Conservation (phyloP, 2,113 vertebrate genomes). For the Typhlomys cinereus region DNA sequence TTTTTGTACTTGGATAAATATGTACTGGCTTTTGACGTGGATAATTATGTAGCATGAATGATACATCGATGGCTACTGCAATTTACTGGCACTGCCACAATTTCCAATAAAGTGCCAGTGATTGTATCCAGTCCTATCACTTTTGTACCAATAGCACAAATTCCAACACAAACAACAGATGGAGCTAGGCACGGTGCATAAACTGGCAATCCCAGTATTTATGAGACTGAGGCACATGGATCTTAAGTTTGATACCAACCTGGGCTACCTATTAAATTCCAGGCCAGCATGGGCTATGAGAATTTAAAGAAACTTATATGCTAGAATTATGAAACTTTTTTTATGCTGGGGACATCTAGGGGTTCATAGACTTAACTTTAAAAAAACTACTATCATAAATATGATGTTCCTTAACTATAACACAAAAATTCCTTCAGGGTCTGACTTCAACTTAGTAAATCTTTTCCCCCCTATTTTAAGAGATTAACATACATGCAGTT, state of each 20-base stretch:
- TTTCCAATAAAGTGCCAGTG: not conserved
- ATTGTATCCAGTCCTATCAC: not conserved
- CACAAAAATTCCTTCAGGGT: not conserved
- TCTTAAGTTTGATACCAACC: not conserved
- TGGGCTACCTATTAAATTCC: not conserved
- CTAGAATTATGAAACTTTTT: not conserved
- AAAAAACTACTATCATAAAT: not conserved
- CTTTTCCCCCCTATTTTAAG: not conserved
- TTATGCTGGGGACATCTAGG: not conserved
- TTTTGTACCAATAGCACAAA: not conserved
- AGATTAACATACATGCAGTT: not conserved
- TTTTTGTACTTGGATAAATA: not conserved
- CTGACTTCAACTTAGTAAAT: not conserved
- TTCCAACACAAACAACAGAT: not conserved
- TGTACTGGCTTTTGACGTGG: not conserved
- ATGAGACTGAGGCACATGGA: too few relatives aligned
- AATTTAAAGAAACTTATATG: not conserved
- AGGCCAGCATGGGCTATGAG: not conserved
- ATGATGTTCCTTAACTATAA: not conserved
- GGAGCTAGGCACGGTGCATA: not conserved
- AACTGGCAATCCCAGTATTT: not conserved
- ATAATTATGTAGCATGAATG: not conserved
- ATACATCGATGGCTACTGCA: not conserved
- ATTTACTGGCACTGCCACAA: not conserved
- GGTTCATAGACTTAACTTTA: not conserved